Base-by-base conservation (phyloP, 1,140 invertebrate species). In the Lasaia peninsularis region DNA sequence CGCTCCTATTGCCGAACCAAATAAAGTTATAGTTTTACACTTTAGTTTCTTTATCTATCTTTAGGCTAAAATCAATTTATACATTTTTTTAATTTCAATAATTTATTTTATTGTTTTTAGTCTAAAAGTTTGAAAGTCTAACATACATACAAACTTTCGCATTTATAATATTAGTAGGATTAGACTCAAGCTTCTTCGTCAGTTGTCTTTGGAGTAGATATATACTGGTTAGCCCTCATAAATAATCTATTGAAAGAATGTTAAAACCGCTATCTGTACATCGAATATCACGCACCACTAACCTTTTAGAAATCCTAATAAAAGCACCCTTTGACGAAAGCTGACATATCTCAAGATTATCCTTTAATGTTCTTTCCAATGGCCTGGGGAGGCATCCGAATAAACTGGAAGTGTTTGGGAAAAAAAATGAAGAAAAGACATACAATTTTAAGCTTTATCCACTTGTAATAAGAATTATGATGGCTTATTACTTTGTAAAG, bases 301-400 rank as follows among this genome's bases (percentile, higher is more conserved):
- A 8, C 2, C 9, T 18, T 40, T 18, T 10, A 18, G 16, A 18
- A 18, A 40, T 40, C 54, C 53, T n/a, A 56, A 20, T 35, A 58
- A 52, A 49, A 49, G 34, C 35, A 37, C 50, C 54, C 40, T 55
- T 55, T 32, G 16, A 33, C 57, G 32, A 48, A 62, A 52, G 24
- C 20, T 28, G 24, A 55, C 14, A 20, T 31, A 16, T 18, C 37
- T 33, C 31, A 52, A 60, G 20, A 48, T 53, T 59, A 61, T 37
- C 37, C 24, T 53, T 58, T 52, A 61, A 65, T 65, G 52, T 60
- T 28, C 40, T 50, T 58, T 73, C 65, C 74, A 70, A 80, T 73
- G 62, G 52, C 44, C 57, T 67, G 68, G 73, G 69, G 62, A 65
- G 56, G 67, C 73, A 73, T 72, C 69, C 76, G 72, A 69, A 75